phyloP scores from a whole-genome alignment of 1,140 invertebrate genomes.

The Brachionus sp. region DNA sequence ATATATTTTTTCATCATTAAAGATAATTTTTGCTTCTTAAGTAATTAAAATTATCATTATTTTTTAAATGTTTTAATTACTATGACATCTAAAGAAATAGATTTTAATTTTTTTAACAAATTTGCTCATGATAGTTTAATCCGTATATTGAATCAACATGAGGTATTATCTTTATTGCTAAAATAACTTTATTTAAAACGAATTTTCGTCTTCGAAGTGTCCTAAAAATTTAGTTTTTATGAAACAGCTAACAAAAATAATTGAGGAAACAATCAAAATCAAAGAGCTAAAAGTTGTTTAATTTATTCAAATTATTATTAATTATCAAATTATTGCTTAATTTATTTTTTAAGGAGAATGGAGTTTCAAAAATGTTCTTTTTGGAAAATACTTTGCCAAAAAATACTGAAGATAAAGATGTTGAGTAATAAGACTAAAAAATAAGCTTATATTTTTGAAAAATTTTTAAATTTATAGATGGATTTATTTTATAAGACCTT shows the following conservation, averaged over 20 bases:
- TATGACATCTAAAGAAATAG: neutral
- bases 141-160: neutral
- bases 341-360: conserved; percentile 16
- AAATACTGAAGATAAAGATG: neutral
- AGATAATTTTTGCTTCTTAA: neutral
- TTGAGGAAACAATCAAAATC: conserved; percentile 27
- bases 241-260: conserved; percentile 14
- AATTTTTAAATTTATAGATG: neutral
- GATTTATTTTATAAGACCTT: conserved; percentile 32
- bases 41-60: neutral
- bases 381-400: conserved; percentile 3
- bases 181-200: neutral
- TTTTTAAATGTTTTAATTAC: neutral
- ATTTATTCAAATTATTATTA: too few relatives aligned
- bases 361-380: conserved; percentile 30
- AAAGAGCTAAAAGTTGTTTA: conserved; percentile 4
- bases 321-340: too few relatives aligned
- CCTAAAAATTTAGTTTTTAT: conserved; percentile 35
- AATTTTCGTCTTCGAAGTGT: neutral
- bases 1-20: too few relatives aligned
- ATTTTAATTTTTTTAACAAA: conserved; percentile 18
- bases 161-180: neutral
- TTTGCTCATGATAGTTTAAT: conserved; percentile 5
- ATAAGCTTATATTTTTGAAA: neutral
- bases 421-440: neutral